Evolutionary conservation across 2,888 invertebrate genomes (phyloP).

Genomic region (Caenorhabditis imperialis): DNA sequence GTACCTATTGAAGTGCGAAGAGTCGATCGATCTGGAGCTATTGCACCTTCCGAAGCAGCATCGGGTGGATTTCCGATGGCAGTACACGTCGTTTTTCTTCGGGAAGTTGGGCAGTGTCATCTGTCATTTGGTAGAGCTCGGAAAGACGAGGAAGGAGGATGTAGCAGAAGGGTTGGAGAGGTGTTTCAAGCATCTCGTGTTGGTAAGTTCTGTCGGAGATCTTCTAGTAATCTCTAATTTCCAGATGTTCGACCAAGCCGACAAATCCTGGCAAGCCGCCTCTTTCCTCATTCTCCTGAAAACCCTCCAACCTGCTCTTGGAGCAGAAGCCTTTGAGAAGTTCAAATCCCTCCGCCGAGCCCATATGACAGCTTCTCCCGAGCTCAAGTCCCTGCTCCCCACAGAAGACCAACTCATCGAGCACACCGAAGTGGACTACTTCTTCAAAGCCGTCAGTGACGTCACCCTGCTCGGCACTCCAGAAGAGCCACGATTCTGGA

Average conservation of each 20-base stretch:
- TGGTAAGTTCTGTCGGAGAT: slow-evolving; percentile 10
- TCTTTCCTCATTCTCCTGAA: slow-evolving; percentile 28
- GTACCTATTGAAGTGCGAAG: slow-evolving; percentile 33
- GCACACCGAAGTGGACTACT: slow-evolving; percentile 20
- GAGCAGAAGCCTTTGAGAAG: not conserved
- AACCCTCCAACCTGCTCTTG: slow-evolving; percentile 1
- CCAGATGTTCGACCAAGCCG: slow-evolving; percentile 33
- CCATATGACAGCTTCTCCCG: slow-evolving; percentile 12
- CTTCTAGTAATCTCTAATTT: no score
- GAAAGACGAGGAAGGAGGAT: slow-evolving; percentile 1
- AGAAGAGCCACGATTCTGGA: no score
- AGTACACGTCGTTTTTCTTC: slow-evolving; percentile 40
- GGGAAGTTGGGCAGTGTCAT: slow-evolving; percentile 33
- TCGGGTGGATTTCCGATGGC: slow-evolving; percentile 45
- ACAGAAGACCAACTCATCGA: not conserved
- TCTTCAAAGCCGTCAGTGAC: slow-evolving; percentile 18
- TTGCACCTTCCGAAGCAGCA: slow-evolving; percentile 28
- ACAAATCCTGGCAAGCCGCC: slow-evolving; percentile 30
- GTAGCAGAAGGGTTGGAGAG: slow-evolving; percentile 14
- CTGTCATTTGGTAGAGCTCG: slow-evolving; percentile 7
- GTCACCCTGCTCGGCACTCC: not conserved
- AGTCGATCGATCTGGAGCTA: slow-evolving; percentile 25
- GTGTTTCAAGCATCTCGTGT: slow-evolving; percentile 13
- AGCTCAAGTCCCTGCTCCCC: slow-evolving; percentile 3
- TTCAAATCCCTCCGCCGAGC: slow-evolving; percentile 9